These are phyloP conservation scores for Dicyrtoma fusca DNA, from an alignment of 2,888 invertebrate species.

Conservation along the genomic window DNA sequence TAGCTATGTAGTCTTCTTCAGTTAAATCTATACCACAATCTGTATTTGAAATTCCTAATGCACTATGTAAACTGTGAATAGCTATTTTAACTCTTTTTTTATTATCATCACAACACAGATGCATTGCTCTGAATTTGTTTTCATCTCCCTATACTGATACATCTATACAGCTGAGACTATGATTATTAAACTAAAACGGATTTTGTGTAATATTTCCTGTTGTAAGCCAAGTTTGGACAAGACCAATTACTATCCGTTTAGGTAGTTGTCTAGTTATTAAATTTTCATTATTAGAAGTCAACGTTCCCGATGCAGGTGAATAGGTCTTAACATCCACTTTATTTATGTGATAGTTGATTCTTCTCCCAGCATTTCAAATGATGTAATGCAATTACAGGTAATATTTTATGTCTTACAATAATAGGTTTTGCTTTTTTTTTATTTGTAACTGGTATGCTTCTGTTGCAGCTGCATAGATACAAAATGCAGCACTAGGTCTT, in stretches of 20 bases:
- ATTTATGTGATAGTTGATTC: conserved; percentile 34
- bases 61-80: background rate
- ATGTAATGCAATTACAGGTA: conserved; percentile 36
- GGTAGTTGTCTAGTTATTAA: conserved; percentile 38
- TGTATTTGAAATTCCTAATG: conserved; percentile 15
- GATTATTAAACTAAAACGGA: conserved; percentile 22
- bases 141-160: conserved; percentile 14
- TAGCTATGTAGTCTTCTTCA: background rate
- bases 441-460: conserved; percentile 29
- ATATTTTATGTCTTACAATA: conserved; percentile 29
- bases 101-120: background rate
- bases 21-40: conserved; percentile 23
- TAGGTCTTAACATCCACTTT: conserved; percentile 36
- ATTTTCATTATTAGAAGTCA: conserved; percentile 31
- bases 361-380: conserved; percentile 37
- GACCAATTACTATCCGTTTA: conserved; percentile 36
- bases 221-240: conserved; percentile 28
- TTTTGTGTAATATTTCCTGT: conserved; percentile 12
- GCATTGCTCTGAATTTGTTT: background rate
- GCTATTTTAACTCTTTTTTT: background rate
- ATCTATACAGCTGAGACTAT: conserved; percentile 9
- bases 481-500: conserved; percentile 34
- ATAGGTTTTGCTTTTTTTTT: conserved; percentile 28
- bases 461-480: background rate
- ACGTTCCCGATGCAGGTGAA: conserved; percentile 37